Percentiles rank a stretch among this genome's conserved stretches.
Conservation (phyloP, 2,113 vertebrate genomes). For the Willisornis vidua region DNA sequence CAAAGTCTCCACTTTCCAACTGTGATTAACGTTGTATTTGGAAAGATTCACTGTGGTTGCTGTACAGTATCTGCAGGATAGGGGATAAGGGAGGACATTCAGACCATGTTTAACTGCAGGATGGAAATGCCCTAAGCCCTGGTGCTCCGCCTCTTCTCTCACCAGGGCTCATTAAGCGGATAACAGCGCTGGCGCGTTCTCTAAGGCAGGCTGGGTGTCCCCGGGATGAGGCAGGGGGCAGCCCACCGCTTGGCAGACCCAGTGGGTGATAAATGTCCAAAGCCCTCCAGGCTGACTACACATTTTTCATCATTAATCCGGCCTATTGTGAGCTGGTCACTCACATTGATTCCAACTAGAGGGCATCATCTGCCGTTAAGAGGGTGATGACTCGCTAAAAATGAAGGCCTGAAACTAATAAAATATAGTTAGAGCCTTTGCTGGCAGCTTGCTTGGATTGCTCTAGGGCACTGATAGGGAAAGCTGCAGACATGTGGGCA, state of each 20-base stretch:
- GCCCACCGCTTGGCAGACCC: conserved; percentile 80
- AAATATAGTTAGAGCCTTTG: conserved; percentile 70
- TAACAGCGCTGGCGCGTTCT: conserved; percentile 24
- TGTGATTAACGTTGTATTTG: not conserved
- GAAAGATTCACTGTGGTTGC: not conserved
- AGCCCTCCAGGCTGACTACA: conserved; percentile 84
- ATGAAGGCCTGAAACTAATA: conserved; percentile 79
- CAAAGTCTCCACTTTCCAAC: not conserved
- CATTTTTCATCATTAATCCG: conserved; percentile 99
- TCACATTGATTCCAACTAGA: conserved; percentile 89
- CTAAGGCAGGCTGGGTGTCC: conserved; percentile 57
- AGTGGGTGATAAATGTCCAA: conserved; percentile 90
- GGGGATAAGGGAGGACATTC: not conserved
- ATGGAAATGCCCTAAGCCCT: not conserved
- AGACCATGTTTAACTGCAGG: not conserved
- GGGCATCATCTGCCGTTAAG: conserved; percentile 86
- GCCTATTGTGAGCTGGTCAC: conserved; percentile 89
- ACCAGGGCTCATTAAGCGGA: not conserved
- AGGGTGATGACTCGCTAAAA: conserved; percentile 83
- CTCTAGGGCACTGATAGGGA: conserved; percentile 28
- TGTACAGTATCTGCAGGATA: rapidly evolving
- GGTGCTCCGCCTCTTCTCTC: not conserved
- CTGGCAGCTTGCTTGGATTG: conserved; percentile 61
- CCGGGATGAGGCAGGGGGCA: conserved; percentile 74
- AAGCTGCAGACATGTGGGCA: conserved; percentile 22